Base-by-base conservation (phyloP, 2,113 vertebrate genomes). In the Mus pahari region DNA sequence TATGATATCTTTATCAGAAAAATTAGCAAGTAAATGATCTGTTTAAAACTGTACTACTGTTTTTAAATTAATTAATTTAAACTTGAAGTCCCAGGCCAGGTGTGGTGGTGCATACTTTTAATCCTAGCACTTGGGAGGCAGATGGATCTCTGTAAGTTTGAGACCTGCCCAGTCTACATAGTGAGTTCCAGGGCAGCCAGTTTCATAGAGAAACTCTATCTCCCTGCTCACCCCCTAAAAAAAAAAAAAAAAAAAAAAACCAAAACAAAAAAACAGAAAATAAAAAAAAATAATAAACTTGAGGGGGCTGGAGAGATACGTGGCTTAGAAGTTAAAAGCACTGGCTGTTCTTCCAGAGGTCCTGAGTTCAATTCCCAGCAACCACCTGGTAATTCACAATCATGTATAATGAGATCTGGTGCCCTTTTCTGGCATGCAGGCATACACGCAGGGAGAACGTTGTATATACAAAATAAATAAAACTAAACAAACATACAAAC, bases 41-140 rank as follows among this genome's bases (percentile, higher is more conserved):
- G 16, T 86, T 88, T 82, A 83, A 83, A 83, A 62, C 58, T 83
- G 66, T 28, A 94, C 68, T 62, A 81, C 20, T 81, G 39, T 79
- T 96, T 92, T 90, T 64, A 82, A 96, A 92, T 84, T 90, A 95
- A 60, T 74, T 17, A 45, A 90, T 88, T 45, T 75, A 90, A 95
- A 82, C 19, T 39, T 86, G 50, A 92, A 91, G 81, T 95, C 28
- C 73, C 79, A 78, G n/a, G 26, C 24, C 8, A 8, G 58, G 39
- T 10, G 12, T 83, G n/a, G 81, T 45, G 26, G 14, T 16, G 0
- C 53, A 82, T 0, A 4, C 19, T n/a, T 83, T 83, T 62, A 83
- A 62, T 19, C 14, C 24, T 16, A 62, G 58, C 24, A 83, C 58
- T 42, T 62, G 79, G 55, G 24, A 62, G 55, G n/a, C 55, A 60